Evolutionary conservation across 2,797 vertebrate species (phyloP).

Genomic region (Psittacula echo): DNA sequence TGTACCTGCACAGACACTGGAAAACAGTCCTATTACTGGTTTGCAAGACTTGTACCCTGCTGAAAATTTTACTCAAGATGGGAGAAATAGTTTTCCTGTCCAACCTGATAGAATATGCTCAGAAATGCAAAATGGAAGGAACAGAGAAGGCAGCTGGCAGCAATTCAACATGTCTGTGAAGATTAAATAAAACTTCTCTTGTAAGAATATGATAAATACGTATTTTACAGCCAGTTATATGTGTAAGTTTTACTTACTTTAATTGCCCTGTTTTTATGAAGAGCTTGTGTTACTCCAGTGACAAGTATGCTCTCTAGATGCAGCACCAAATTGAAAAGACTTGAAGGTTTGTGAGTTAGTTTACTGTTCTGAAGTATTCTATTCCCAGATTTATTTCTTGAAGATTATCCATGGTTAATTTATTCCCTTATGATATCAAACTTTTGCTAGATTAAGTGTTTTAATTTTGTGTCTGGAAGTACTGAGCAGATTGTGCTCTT

Average conservation of each 20-base stretch:
- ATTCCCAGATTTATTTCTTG: not conserved
- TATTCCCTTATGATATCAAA: not conserved
- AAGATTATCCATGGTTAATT: not conserved
- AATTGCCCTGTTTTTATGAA: not conserved
- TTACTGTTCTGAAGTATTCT: not conserved
- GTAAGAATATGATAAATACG: not conserved
- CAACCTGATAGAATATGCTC: not conserved
- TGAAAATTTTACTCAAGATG: not conserved
- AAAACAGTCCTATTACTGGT: not conserved
- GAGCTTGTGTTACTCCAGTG: not conserved
- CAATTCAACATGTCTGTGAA: not conserved
- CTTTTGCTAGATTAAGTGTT: not conserved
- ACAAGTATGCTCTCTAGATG: not conserved
- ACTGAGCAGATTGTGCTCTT: not conserved
- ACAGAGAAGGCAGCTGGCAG: not conserved
- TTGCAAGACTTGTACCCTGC: not conserved
- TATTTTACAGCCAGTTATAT: not conserved
- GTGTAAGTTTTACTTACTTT: not conserved
- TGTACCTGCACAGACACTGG: not conserved
- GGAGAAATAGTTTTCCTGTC: not conserved
- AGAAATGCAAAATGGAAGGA: not conserved
- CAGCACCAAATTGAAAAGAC: not conserved
- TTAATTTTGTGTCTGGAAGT: not conserved
- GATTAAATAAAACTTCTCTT: not conserved
- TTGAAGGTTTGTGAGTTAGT: not conserved